Evolutionary conservation across 2,113 vertebrate species (phyloP).

Genomic region (Barbus barbus): DNA sequence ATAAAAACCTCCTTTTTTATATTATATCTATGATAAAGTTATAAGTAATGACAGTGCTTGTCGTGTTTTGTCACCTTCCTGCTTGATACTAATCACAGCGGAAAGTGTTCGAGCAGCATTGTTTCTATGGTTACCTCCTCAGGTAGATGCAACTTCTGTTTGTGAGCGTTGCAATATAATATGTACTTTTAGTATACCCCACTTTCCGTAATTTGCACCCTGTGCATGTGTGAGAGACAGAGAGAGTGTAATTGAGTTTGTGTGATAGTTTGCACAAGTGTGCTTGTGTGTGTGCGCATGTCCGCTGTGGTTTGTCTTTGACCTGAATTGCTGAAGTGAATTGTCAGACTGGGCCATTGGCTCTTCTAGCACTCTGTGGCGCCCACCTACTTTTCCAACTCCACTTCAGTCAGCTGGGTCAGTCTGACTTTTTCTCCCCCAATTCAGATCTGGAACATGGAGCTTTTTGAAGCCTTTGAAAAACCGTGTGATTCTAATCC

Average conservation of each 20-base stretch:
- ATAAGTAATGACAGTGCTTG: not conserved
- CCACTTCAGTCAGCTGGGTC: constrained; percentile 43
- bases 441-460: constrained; percentile 21
- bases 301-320: constrained; percentile 31
- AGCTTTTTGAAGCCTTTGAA: constrained; percentile 15
- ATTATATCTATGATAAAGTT: too few species aligned
- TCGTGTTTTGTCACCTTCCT: not conserved
- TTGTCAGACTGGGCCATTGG: constrained; percentile 30
- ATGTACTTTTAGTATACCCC: not conserved
- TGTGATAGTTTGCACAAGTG: too few species aligned
- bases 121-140: not conserved
- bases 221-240: not conserved
- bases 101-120: not conserved
- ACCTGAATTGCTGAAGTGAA: constrained; percentile 46
- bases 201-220: not conserved
- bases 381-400: constrained; percentile 47
- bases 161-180: not conserved
- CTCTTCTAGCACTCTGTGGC: constrained; percentile 5
- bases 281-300: constrained; percentile 19
- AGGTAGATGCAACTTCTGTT: not conserved
- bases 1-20: too few species aligned
- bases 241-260: constrained; percentile 5
- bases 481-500: not conserved
- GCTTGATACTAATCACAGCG: not conserved
- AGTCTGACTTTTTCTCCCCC: constrained; percentile 34